A percentile compares a stretch with the other conserved stretches of the same genome.
These are phyloP conservation scores for Miniopterus natalensis DNA, from an alignment of 2,113 vertebrate genomes.

Conservation along the genomic window DNA sequence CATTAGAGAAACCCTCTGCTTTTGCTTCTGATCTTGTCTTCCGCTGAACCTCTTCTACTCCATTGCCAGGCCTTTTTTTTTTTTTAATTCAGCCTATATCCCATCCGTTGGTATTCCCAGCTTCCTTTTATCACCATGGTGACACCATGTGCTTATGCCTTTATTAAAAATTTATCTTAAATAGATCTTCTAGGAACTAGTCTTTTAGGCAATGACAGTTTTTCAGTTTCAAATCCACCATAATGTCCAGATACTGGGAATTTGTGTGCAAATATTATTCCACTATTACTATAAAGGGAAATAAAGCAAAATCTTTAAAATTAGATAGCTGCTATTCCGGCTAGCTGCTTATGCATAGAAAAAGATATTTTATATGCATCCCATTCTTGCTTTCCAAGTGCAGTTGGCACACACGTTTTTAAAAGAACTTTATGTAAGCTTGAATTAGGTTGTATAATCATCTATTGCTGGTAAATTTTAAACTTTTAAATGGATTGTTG, in stretches of 20 bases:
- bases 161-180: slow-evolving; percentile 84
- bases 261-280: slow-evolving; percentile 74
- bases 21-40: slow-evolving; percentile 58
- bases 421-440: slow-evolving; percentile 28
- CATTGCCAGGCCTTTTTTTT: slow-evolving; percentile 61
- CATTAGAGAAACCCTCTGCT: slow-evolving; percentile 37
- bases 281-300: slow-evolving; percentile 71
- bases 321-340: slow-evolving; percentile 63
- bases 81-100: slow-evolving; percentile 60
- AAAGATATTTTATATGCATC: slow-evolving; percentile 64
- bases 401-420: slow-evolving; percentile 41
- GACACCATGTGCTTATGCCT: slow-evolving; percentile 65
- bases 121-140: slow-evolving; percentile 76
- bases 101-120: slow-evolving; percentile 45
- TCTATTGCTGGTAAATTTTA: slow-evolving; percentile 39
- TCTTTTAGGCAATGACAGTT: slow-evolving; percentile 70
- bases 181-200: slow-evolving; percentile 78
- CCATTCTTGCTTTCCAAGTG: slow-evolving; percentile 53
- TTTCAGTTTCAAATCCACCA: slow-evolving; percentile 72
- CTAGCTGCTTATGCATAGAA: slow-evolving; percentile 45
- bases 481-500: slow-evolving; percentile 40
- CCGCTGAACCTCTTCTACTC: not conserved
- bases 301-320: slow-evolving; percentile 75
- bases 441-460: slow-evolving; percentile 47
- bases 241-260: slow-evolving; percentile 68